Evolutionary conservation across 2,113 vertebrate species (phyloP), one percentile per base, ranked within the genome.

Genomic region (Zapornia atra): DNA sequence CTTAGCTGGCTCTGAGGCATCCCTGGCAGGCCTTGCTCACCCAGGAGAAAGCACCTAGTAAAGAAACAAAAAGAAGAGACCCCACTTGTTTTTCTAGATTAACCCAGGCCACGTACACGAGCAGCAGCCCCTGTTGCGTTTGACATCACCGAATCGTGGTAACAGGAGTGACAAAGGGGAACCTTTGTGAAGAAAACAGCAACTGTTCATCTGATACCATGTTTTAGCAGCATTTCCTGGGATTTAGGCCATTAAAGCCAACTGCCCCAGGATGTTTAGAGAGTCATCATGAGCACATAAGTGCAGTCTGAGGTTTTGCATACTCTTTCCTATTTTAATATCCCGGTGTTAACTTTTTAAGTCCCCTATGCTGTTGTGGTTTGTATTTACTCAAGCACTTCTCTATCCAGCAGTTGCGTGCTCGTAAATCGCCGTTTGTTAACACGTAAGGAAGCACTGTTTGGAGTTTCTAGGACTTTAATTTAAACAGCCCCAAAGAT

Each of bases 181-280:
- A 64, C 42, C 19, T 85, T 79, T 15, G 11, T 38, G 42, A 88
- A 60, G 38, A 21, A 72, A 90, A 75, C 85, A 64, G 16, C 15
- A 40, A 78, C 50, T 15, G 21, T 36, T 83, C 22, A 51, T 85
- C 78, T 59, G 53, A 94, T 60, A 53, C 24, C 6, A 2, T 56
- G 28, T 64, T 92, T 64, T 84, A 92, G 48, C 61, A 82, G n/a
- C 61, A 76, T 89, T 95, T 93, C 77, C 82, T 84, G 72, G 40
- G 61, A 84, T 86, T 91, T 79, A 79, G 63, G 48, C 34, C 72
- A 34, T 78, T 61, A 64, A 66, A 84, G 34, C 17, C 53, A 90
- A 68, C 26, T 40, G 33, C 57, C 84, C 15, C 88, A 88, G 94
- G 92, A 93, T 95, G 94, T 95, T 96, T 95, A 91, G 61, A 96